Base-by-base conservation (phyloP, 2,797 vertebrate genomes). In the Tangara arthus region DNA sequence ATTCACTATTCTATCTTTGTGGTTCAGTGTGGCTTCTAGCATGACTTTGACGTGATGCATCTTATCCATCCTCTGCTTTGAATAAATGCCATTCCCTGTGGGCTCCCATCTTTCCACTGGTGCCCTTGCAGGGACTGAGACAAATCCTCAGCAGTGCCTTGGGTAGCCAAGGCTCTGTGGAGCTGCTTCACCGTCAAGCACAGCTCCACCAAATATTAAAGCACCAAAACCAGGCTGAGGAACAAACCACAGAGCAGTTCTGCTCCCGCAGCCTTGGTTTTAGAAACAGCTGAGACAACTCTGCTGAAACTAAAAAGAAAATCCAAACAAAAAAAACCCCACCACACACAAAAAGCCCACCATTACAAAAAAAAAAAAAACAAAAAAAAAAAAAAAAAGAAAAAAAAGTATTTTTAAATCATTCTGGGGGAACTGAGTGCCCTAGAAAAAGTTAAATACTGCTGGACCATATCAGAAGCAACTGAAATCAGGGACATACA, bases 371-470 rank as follows among this genome's bases (percentile, higher is more conserved):
- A 41, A 21, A 37, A 35, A 35, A 65, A 37, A 14, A 35, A 30
- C 32, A 32, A 18, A 6, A 12, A 46, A 22, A 46, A 47, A n/a
- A 20, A 35, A 22, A 69, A 41, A 7, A 28, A 27, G 20, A 39
- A 15, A 9, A 1, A 37, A 2, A 32, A 24, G 18, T 24, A 17
- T n/a, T 63, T 71, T 72, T 1, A 35, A 47, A 73, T 44, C 1
- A 28, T 60, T 60, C 47, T 1, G 4, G 20, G 37, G 27, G 6
- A 80, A 82, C n/a, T 21, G 23, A 59, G 23, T 93, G 89, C n/a
- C 82, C 84, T 57, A 87, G 64, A 83, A 94, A 93, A 95, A 71
- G 8, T 26, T 78, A 75, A 75, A 91, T n/a, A 61, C 50, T 6
- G 2, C 18, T 63, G 44, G 21, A 86, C 44, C 10, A 4, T 30